A percentile compares a stretch with the other conserved stretches of the same genome.
Evolutionary conservation across 2,797 vertebrate species (phyloP).

Genomic region (Carduelis carduelis): DNA sequence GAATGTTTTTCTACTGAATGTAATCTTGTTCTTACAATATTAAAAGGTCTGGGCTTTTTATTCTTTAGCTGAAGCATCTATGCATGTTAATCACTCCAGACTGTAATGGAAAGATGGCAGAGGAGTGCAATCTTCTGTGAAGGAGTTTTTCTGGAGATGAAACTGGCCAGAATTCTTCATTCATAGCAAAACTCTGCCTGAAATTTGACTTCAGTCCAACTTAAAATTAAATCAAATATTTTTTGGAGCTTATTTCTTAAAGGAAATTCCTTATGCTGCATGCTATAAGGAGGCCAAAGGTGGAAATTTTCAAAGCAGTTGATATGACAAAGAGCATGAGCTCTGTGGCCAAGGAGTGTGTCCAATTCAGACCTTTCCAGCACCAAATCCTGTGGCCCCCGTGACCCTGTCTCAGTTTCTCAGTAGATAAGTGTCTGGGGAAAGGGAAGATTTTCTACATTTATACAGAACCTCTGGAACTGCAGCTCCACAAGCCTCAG

Average conservation of each 20-base stretch:
- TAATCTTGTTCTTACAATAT: not conserved
- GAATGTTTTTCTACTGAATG: not conserved
- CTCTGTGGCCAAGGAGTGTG: not conserved
- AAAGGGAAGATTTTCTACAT: not conserved
- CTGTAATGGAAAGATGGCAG: not conserved
- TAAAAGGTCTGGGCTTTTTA: not conserved
- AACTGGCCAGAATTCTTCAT: not conserved
- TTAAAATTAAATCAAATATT: not conserved
- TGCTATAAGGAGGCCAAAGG: not conserved
- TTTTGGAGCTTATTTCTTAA: not conserved
- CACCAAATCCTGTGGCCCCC: not conserved
- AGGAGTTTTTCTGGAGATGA: not conserved
- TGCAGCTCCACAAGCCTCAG: not conserved
- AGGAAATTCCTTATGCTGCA: not conserved
- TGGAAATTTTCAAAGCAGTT: not conserved
- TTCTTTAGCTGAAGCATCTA: not conserved
- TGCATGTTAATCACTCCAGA: not conserved
- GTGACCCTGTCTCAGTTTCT: not conserved
- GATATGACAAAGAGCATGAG: not conserved
- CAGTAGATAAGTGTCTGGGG: not conserved
- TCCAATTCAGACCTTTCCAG: not conserved
- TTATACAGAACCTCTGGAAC: not conserved
- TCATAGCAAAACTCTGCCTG: not conserved
- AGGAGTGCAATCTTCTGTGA: not conserved
- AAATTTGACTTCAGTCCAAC: not conserved